Evolutionary conservation across 2,113 vertebrate species (phyloP), one percentile per base, ranked within the genome.

Genomic region (Haliaeetus leucogaster): DNA sequence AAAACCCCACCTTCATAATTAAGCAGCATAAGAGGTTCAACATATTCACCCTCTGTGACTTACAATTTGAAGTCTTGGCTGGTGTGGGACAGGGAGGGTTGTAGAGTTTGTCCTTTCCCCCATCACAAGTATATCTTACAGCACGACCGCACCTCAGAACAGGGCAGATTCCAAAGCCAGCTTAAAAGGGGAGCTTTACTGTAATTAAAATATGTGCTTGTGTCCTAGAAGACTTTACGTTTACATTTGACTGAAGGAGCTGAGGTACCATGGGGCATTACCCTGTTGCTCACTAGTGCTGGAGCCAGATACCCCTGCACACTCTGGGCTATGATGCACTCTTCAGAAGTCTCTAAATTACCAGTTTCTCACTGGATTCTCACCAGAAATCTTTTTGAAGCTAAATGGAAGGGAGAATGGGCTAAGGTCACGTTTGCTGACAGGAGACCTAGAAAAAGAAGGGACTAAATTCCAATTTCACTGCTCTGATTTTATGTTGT

Each of bases 401-500:
- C 50, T 78, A 34, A 4, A 1, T 22, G 9, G 29, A 84, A 77
- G 14, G 9, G 34, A 50, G 13, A 66, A 66, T 5, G 13, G 32
- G 23, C 40, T 36, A 78, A 55, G 11, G 13, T 70, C n/a, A 21
- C 2, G 2, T 59, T 80, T 63, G 23, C 90, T 73, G 34, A 71
- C 36, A 90, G 29, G 5, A 86, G 56, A 45, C 13, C 23, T 61
- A 67, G 36, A 83, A 59, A 67, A 78, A 79, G 22, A 74, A 83
- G 85, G 43, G 20, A 81, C 40, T 63, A 36, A 63, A 91, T 81
- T 95, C 72, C 40, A 65, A 19, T 78, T 93, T 79, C n/a, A 63
- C 19, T 86, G 38, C 61, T 82, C 65, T 80, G 65, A 82, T 94
- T 85, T 95, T 71, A 56, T 36, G 14, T 65, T 92, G 38, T 72